Evolutionary conservation across 2,113 vertebrate species (phyloP), one percentile per base, ranked within the genome.

Genomic region (Albula goreensis): DNA sequence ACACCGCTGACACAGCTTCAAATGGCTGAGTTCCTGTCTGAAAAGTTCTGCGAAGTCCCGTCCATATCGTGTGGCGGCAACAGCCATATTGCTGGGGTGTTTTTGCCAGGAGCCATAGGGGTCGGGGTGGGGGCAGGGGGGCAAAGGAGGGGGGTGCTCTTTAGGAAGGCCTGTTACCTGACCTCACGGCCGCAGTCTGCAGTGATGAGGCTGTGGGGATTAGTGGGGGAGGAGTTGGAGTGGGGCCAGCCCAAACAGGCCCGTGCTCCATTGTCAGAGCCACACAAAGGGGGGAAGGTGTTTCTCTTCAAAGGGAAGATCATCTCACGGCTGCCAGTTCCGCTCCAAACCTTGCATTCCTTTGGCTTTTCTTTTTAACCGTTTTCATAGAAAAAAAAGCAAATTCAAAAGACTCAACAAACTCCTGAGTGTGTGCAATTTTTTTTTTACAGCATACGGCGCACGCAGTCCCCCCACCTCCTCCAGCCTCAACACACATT

Each of bases 141-240:
- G 50, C 77, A 41, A 41, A 41, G 31, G 57, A 49, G 57, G 52
- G 82, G 90, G 89, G 87, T 89, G 83, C 91, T 90, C 92, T 94
- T 93, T 93, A 95, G 95, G 94, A 96, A 96, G 92, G 94, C 89
- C 94, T 96, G 96, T 91, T 91, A 85, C 50, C 89, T 96, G 95
- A 96, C 95, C 95, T 95, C 94, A 91, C 93, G 93, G 91, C 93
- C 93, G 93, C 93, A 94, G 94, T 95, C 94, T 95, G 91, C 92
- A 90, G 90, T 95, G 95, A 95, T 91, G 93, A 91, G 92, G 89
- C 94, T 91, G 92, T 2, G 57, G 95, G 94, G 93, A 87, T 89
- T 89, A 86, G 89, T 91, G 96, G 93, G 95, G 93, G 93, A 89
- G 89, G 88, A 89, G 90, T 89, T 90, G 91, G 91, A 93, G 89